Base-by-base conservation (phyloP, 2,113 vertebrate species). In the Limnothrissa miodon region DNA sequence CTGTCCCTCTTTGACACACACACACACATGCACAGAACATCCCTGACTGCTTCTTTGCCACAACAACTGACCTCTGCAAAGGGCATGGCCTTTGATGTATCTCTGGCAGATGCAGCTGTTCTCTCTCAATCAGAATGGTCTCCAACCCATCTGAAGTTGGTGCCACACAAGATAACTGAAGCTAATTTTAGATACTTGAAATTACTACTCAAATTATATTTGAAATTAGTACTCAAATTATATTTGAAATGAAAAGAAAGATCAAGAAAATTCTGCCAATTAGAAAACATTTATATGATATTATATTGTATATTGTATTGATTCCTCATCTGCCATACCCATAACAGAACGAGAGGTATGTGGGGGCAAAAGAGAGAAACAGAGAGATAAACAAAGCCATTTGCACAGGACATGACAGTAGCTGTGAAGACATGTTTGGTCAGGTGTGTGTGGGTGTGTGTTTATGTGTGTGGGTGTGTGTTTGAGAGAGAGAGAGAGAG, bases 401-500 rank as follows among this genome's bases (percentile, higher is more conserved):
- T 84, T 78, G 53, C n/a, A 80, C 79, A 51, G 6, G 78, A 89
- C 82, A 83, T 88, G 87, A 84, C 88, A 85, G 59, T 62, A 84
- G 84, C 88, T 62, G 9, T 78, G 45, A 19, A 62, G n/a, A 84
- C 62, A 39, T 83, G 78, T 86, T 88, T 88, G 79, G 1, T 86
- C 78, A 82, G 84, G 79, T 88, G 86, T 83, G 51, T 78, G 80
- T 45, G 33, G 44, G 9, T 56, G 17, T 56, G 51, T 62, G 56
- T 9, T 4, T 42, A 6, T 42, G 42, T 42, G 42, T 42, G 9
- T 56, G 17, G 21, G 51, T 62, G 56, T 9, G 6, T 42, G 42
- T 42, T 2, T 42, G 42, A 4, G 42, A 42, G 6, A 42, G 42
- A 42, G 42, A 42, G 42, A 42, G 42, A 42, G 42, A 42, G 42